Base-by-base conservation (phyloP, 1,140 invertebrate genomes). In the Zophobas morio region DNA sequence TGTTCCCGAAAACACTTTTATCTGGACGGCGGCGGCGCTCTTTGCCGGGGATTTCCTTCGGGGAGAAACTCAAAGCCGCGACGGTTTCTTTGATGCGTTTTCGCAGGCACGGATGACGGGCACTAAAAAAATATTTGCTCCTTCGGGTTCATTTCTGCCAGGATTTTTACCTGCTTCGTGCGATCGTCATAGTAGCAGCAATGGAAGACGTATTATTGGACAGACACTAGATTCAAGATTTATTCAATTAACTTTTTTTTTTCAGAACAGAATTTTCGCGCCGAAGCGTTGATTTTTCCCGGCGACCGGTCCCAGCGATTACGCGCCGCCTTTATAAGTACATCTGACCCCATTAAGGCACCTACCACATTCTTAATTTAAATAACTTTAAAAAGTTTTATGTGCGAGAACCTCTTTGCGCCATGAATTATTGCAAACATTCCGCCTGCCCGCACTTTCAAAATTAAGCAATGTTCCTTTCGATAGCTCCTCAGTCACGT, bases 351-450 rank as follows among this genome's bases (percentile, higher is more conserved):
- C 60, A 42, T 66, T 66, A 66, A 66, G 20, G 39, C 60, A 66
- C 60, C 60, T 66, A 66, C 39, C 60, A 66, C 60, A 66, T 66
- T 66, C 60, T 39, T 66, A 66, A 66, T 66, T 66, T 66, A 66
- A 66, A 42, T 66, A 66, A 66, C 60, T 66, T 66, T 66, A 42
- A 42, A 66, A 66, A 66, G 60, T 66, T 66, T 66, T 66, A 66
- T 66, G 60, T 66, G 54, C 54, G 60, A 66, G 60, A 37, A 39
- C 57, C 57, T 63, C 57, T 63, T 63, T 63, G 57, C 60, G 3
- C 60, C 60, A 66, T 66, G 60, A 66, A 66, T 66, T 66, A 66
- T 66, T 66, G 5, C 60, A 66, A 66, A 66, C 60, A 66, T 66
- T 66, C 60, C 60, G 60, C 60, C 42, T 39, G 60, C 60, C 60